Base-by-base conservation (phyloP, 2,797 vertebrate species). In the Buceros bicornis region DNA sequence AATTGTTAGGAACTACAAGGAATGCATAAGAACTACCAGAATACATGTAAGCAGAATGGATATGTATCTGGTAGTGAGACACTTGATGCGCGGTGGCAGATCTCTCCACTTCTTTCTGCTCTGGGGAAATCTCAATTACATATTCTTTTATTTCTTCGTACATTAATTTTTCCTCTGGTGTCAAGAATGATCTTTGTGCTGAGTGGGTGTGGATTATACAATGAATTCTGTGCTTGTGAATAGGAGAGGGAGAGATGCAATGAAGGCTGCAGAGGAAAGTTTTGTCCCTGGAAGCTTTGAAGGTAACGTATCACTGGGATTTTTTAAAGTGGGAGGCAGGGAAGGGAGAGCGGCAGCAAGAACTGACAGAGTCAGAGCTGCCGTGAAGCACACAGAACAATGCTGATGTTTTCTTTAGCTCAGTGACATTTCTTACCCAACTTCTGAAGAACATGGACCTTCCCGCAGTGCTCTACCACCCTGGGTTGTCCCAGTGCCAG, bases 1-100 rank as follows among this genome's bases (percentile, higher is more conserved):
- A 95, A 94, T 89, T 87, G 91, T 96, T 92, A 85, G 87, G 70
- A 92, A 70, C 79, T 93, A 43, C 77, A 86, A 85, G 65, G 76
- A 94, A 87, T 26, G 62, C 50, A 61, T 78, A 85, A 89, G 72
- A 95, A 60, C 81, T 88, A 97, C 86, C 91, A 94, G 90, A 91
- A 95, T 81, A 91, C 56, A 89, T 94, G 87, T 87, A 69, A 95
- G 74, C 77, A 89, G 77, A 76, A 90, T 81, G 87, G 94, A 82
- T 89, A 64, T 67, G 53, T 58, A 72, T 86, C 67, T 90, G 65
- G 51, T 89, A 87, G 88, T 37, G 64, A 84, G 84, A 91, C 8
- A 13, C 48, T 35, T 80, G 76, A 87, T 76, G 69, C 4, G 33
- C 8, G 0, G 56, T 53, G 82, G 60, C 82, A 94, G 88, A 93